Evolutionary conservation across 2,888 invertebrate species (phyloP).

Genomic region (Parasteatoda lunata): DNA sequence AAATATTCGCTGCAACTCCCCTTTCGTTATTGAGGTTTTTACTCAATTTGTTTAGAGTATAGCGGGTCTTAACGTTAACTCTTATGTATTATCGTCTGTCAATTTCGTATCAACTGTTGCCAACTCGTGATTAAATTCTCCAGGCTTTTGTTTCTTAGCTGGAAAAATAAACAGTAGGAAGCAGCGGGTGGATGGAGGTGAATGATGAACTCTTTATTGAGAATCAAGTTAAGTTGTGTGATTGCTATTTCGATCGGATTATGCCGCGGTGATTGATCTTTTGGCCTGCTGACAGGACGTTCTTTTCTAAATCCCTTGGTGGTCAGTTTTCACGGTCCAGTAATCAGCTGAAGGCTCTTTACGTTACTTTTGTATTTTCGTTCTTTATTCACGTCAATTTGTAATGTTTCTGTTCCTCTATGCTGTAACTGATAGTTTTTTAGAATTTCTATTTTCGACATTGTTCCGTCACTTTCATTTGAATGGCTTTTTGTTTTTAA

Average conservation of each 20-base stretch:
- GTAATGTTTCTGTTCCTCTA: neutral
- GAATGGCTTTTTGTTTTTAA: neutral
- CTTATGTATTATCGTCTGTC: no score
- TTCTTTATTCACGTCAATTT: neutral
- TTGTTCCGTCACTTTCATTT: neutral
- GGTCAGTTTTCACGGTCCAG: slow-evolving; percentile 3
- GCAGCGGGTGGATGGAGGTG: neutral
- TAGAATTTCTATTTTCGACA: neutral
- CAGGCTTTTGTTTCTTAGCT: neutral
- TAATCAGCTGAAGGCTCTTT: neutral
- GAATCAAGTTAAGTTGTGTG: neutral
- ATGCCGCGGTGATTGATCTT: slow-evolving; percentile 14
- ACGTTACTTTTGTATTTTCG: neutral
- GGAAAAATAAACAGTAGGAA: neutral
- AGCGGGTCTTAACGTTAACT: no score
- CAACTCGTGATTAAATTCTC: no score
- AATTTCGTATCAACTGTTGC: no score
- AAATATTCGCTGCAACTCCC: no score
- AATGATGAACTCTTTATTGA: neutral
- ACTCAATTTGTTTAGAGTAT: no score
- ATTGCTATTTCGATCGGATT: slow-evolving; percentile 1
- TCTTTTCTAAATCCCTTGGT: neutral
- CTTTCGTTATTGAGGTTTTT: no score
- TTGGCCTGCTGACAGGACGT: slow-evolving; percentile 18
- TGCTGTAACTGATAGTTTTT: neutral